Evolutionary conservation across 2,797 vertebrate genomes (phyloP), one percentile per base, ranked within the genome.

Genomic region (Florisuga fusca): DNA sequence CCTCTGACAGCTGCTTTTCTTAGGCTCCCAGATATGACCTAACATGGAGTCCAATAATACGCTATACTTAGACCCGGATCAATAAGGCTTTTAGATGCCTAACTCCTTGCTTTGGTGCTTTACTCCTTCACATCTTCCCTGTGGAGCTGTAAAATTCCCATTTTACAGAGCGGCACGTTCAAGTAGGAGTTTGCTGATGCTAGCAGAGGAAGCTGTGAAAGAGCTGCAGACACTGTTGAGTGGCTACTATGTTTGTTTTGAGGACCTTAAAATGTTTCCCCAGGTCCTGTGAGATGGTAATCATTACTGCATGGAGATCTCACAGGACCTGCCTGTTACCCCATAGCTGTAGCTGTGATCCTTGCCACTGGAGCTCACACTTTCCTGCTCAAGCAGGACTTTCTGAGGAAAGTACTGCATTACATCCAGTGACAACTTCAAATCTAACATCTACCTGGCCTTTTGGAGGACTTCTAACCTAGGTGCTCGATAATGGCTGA

Each of bases 141-240:
- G 86, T 84, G 92, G 94, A 95, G 95, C 95, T 95, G 90, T 96
- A 96, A 96, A 96, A 96, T 96, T 97, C 94, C 93, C 93, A 95
- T 97, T 97, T 96, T 96, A 94, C 93, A 90, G 95, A 90, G 90
- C 3, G 9, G 90, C 85, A 95, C 93, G 72, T 78, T 93, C 74
- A 76, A 93, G 93, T 77, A 82, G 90, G 84, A 87, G 74, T 91
- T 94, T 93, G 91, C 77, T 93, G 95, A 93, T 84, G 83, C 72
- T 84, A 84, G 83, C 84, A 91, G 85, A 87, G 91, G 79, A 89
- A 91, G 71, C 72, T 82, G 88, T 93, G 93, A 90, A 91, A 68
- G 66, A 91, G 77, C 77, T 87, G 75, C 87, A 90, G 82, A 84
- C 78, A 82, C 54, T 1, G 0, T 76, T 94, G 67, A 72, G 67